Base-by-base conservation (phyloP, 2,113 vertebrate genomes). In the Nothobranchius kuhntae region DNA sequence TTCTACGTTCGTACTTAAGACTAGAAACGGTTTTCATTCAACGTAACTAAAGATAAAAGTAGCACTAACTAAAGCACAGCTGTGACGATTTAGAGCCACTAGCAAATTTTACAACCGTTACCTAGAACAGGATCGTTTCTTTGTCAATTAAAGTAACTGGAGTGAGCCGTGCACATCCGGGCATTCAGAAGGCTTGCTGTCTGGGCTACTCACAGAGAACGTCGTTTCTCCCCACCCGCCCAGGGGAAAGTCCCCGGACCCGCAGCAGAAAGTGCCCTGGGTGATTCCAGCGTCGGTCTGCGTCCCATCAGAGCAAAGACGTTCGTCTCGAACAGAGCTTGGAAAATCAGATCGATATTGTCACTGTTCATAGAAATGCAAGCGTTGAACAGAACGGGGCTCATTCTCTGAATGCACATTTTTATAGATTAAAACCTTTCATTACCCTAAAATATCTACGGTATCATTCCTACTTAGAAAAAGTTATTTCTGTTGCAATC, bases 201-300 rank as follows among this genome's bases (percentile, higher is more conserved):
- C 88, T 89, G 88, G 79, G 87, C 81, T 90, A 90, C 86, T 5
- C 0, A 0, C 88, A 0, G 88, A 68, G 88, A 51, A 90, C 74
- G 0, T 0, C 0, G 69, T 85, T 91, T 74, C 81, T 81, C 85
- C 1, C 0, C 0, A 0, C 0, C 0, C 1, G 69, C 88, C 75
- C 86, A 88, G 89, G 88, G 87, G 86, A 91, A 89, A 90, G 88
- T 90, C 88, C 88, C 89, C 85, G 89, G 86, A 87, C 89, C 0
- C 6, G 1, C 0, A 53, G 81, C 88, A 89, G 88, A 91, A 68
- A 91, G 84, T 87, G 86, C 40, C 1, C 64, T 81, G 85, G 80
- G 0, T 67, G 1, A 35, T 26, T 0, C 72, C 79, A 71, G 24
- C 0, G 40, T 58, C 54, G 78, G 0, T 9, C 0, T 0, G 58